Evolutionary conservation across 2,888 invertebrate genomes (phyloP), one percentile per base, ranked within the genome.

Genomic region (Charanyca ferruginea): DNA sequence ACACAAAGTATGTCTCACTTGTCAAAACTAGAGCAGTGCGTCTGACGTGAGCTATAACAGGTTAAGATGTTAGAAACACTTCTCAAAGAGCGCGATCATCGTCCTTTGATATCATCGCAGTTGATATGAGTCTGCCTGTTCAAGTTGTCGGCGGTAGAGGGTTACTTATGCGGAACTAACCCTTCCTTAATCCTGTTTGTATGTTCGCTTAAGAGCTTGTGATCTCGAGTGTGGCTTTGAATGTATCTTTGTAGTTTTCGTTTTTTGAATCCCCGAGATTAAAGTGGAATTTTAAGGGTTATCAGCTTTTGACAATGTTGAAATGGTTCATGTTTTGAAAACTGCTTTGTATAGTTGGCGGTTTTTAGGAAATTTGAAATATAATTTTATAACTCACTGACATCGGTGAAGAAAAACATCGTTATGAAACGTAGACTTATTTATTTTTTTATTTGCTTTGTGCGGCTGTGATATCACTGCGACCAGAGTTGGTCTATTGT

Each of bases 31-130:
- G 35, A 44, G 6, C 44, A 52, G 32, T 74, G 74, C 38, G 49
- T 23, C 75, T 74, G 71, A 66, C 74, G 58, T 41, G 44, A 45
- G 25, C 45, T 13, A 22, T 64, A 62, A 71, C 53, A 64, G 51
- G 63, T 66, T 73, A 73, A 79, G 79, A 79, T 59, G 76, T 61
- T 73, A 54, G 52, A 58, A 75, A 66, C 73, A 62, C 66, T 68
- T 49, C 66, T 54, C 62, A 73, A 44, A 73, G 61, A 59, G 57
- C 64, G 57, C 38, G 52, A 64, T 59, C 72, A 54, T 45, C 32
- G 47, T 59, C 76, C 76, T 79, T 76, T 79, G 76, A 76, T 77
- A 68, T 68, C 62, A 59, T 58, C 64, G 49, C 49, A 62, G 38
- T 62, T 55, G 72, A 66, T 75, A 44, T 62, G 64, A 60, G 48